Conservation (phyloP, 64 coral and sea anemone species). For the Dendronephthya gigantea region DNA sequence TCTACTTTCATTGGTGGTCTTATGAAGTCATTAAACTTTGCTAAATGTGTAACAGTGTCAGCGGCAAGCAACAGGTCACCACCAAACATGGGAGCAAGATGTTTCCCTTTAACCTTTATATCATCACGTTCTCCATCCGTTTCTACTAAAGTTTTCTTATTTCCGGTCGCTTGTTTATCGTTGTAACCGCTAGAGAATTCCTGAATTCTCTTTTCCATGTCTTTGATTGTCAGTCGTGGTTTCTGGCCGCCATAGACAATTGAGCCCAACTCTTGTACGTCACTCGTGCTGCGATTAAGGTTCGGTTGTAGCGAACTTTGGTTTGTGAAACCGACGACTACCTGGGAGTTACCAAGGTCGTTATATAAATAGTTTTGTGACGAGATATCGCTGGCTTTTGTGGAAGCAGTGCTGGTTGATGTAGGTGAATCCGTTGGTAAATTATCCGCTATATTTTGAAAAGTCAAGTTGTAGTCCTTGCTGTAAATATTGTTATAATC, state of each 20-base stretch:
- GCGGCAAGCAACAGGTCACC: neutral
- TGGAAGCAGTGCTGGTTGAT: neutral
- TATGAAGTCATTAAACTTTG: neutral
- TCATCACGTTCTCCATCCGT: neutral
- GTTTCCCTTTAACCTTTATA: neutral
- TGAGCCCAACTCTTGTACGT: neutral
- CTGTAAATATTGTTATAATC: neutral
- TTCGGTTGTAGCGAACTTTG: neutral
- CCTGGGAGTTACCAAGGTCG: neutral
- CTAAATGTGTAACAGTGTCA: neutral
- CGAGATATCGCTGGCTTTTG: neutral
- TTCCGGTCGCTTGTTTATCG: neutral
- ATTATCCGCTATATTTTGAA: neutral
- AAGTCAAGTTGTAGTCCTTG: neutral
- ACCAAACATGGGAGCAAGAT: conserved; percentile 3
- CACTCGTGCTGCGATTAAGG: neutral
- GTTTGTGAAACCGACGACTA: neutral
- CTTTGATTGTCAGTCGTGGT: neutral
- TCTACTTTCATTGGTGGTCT: neutral
- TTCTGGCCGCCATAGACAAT: neutral
- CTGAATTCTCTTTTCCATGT: neutral
- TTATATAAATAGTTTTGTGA: neutral
- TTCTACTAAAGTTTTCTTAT: neutral
- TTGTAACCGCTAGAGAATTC: neutral
- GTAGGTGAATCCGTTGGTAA: neutral